Base-by-base conservation (phyloP, 1,140 invertebrate genomes). In the Drosophila oshimai region DNA sequence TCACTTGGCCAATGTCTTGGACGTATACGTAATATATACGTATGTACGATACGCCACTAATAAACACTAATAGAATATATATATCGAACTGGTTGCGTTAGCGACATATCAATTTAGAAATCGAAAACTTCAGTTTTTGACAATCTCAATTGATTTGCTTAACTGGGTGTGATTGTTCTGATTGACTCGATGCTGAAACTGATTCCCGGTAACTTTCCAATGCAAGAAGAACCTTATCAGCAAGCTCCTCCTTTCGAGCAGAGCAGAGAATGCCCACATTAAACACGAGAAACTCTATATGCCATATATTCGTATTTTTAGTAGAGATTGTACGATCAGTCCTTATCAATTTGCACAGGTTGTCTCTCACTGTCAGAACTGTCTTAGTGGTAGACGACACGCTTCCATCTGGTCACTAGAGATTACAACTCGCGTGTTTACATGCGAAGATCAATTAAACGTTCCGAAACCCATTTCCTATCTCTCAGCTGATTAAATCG, bases 121-220 rank as follows among this genome's bases (percentile, higher is more conserved):
- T 24, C 29, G n/a, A 65, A 49, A 34, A 33, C 47, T 36, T 41
- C 29, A 24, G 68, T 42, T 74, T 61, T 72, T 31, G 81, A 74
- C 75, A 86, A 87, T 87, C 67, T 51, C 60, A 69, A 87, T 86
- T 87, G 71, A 87, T 87, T 86, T 69, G 57, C 53, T 80, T 80
- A 76, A 86, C 74, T 86, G 61, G 41, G 33, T 57, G 49, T 87
- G 75, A 86, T 86, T 87, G 80, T 57, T 70, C 54, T 86, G 80
- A 86, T 86, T 87, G 80, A 87, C 87, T 86, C 61, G 67, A 62
- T 74, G 28, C 26, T 17, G 39, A 36, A 36, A 42, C 37, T 42
- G 29, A 41, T 55, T 46, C 6, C 46, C 68, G 81, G 76, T 76
- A 86, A 87, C 61, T 80, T 86, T 86, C 76, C 80, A 74, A 61